phyloP scores from a whole-genome alignment of 2,888 invertebrate genomes.

The Drosophila gaucha region DNA sequence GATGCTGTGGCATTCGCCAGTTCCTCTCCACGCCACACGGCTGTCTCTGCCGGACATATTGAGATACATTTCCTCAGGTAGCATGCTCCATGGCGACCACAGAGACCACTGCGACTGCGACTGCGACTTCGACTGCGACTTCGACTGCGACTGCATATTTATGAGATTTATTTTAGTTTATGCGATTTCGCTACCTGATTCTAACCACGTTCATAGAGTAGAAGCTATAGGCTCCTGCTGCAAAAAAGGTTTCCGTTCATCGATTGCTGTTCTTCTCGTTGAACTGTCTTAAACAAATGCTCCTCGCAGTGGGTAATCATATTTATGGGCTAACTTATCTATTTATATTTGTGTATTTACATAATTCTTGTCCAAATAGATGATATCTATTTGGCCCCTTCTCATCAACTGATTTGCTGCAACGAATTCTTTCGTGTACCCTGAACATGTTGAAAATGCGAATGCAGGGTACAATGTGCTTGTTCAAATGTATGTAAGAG shows the following conservation, averaged over 20 bases:
- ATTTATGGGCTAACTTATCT: conserved; percentile 28
- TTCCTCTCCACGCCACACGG: conserved; percentile 41
- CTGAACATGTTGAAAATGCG: not conserved
- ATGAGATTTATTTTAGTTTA: conserved; percentile 80
- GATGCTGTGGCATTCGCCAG: conserved; percentile 24
- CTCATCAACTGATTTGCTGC: conserved; percentile 3
- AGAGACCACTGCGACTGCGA: not conserved
- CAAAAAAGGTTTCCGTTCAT: conserved; percentile 26
- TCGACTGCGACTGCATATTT: conserved; percentile 61
- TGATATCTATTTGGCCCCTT: not conserved
- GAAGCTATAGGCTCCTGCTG: conserved; percentile 49
- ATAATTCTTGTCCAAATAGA: not conserved
- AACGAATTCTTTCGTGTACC: not conserved
- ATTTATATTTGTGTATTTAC: conserved; percentile 7
- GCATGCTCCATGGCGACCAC: conserved; percentile 8
- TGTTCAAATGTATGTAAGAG: not conserved
- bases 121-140: not conserved
- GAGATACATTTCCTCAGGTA: conserved; percentile 63
- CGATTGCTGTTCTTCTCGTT: conserved; percentile 58
- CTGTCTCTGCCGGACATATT: conserved; percentile 58
- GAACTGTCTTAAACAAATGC: conserved; percentile 20
- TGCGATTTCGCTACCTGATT: conserved; percentile 73
- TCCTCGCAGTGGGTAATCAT: conserved; percentile 26
- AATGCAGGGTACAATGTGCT: too few relatives aligned
- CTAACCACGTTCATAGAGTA: conserved; percentile 46